These are phyloP conservation scores for Agraylea sexmaculata DNA, from an alignment of 1,140 invertebrate species.

Conservation along the genomic window DNA sequence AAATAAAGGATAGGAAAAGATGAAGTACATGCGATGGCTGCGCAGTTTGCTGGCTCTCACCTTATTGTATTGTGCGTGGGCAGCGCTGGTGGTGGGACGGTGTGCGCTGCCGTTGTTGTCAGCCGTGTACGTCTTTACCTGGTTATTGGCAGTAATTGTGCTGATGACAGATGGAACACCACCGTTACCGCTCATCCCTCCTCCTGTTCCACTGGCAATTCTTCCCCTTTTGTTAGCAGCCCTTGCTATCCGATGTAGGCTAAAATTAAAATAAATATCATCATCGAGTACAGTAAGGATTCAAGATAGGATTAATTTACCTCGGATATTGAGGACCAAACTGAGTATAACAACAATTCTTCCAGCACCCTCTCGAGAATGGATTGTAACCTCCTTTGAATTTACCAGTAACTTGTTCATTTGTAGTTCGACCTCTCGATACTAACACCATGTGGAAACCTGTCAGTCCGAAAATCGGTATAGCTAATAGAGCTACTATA, in stretches of 20 bases:
- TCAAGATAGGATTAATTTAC: slow-evolving; percentile 46
- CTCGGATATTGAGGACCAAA: slow-evolving; percentile 95
- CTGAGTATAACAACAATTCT: slow-evolving; percentile 89
- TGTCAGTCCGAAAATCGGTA: slow-evolving; percentile 95
- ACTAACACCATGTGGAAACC: slow-evolving; percentile 97
- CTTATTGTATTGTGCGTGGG: slow-evolving; percentile 87
- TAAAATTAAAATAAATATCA: slow-evolving; percentile 9
- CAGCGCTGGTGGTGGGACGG: slow-evolving; percentile 40
- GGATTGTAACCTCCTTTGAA: slow-evolving; percentile 96
- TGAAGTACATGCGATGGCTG: too few species aligned
- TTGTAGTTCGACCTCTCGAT: slow-evolving; percentile 96
- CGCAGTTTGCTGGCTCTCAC: slow-evolving; percentile 38
- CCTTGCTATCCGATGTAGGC: slow-evolving; percentile 22
- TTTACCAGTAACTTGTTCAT: slow-evolving; percentile 98
- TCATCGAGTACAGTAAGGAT: neutral
- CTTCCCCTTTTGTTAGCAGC: slow-evolving; percentile 29
- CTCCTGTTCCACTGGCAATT: slow-evolving; percentile 1
- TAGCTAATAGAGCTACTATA: slow-evolving; percentile 78
- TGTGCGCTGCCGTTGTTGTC: slow-evolving; percentile 77
- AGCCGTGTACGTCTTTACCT: slow-evolving; percentile 94
- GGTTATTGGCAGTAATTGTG: slow-evolving; percentile 45
- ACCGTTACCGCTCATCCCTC: slow-evolving; percentile 16
- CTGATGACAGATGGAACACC: slow-evolving; percentile 30
- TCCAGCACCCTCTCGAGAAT: slow-evolving; percentile 85
- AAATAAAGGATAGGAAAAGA: too few species aligned